phyloP scores from a whole-genome alignment of 1,140 invertebrate genomes.

The Hesperophylax magnus region DNA sequence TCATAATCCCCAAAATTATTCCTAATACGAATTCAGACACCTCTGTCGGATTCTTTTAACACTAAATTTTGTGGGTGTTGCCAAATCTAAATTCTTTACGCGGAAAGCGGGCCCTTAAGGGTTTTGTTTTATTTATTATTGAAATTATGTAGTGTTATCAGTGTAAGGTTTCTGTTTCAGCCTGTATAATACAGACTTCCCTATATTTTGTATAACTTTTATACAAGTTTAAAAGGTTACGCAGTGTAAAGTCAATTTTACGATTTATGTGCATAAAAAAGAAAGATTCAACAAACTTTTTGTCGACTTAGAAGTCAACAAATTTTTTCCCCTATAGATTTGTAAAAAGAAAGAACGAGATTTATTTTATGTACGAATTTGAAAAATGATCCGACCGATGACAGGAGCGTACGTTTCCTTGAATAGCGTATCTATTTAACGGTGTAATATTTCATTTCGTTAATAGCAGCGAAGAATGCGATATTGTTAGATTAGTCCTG shows the following conservation, averaged over 20 bases:
- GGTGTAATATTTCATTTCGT: constrained; percentile 38
- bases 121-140: no score
- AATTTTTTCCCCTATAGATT: neutral
- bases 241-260: no score
- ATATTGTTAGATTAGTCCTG: constrained; percentile 17
- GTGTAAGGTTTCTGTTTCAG: no score
- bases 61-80: no score
- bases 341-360: neutral
- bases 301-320: neutral
- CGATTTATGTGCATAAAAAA: neutral
- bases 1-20: no score
- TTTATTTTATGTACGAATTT: constrained; percentile 8
- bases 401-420: neutral
- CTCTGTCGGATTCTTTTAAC: no score
- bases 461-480: constrained; percentile 38
- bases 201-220: no score
- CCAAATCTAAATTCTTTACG: no score
- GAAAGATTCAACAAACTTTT: neutral
- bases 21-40: no score
- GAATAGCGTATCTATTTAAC: constrained; percentile 41
- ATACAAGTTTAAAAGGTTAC: neutral
- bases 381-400: neutral
- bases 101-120: no score
- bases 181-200: no score
- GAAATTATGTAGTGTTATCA: no score